Evolutionary conservation across 2,888 invertebrate genomes (phyloP).

Genomic region (Campoletis raptor): DNA sequence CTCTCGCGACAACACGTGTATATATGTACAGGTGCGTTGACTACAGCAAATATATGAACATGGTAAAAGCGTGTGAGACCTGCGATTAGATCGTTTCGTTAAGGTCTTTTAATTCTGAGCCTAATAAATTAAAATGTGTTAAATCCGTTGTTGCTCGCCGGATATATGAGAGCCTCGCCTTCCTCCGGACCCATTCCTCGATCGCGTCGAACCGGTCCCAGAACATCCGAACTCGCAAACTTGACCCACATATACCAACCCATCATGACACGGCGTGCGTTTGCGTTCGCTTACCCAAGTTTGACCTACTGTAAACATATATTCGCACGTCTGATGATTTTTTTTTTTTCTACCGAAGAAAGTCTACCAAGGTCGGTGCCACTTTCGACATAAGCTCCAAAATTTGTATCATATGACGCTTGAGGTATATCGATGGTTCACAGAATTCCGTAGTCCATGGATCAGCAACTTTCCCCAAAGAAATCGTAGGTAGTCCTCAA

Average conservation of each 20-base stretch:
- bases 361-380: conserved; percentile 35
- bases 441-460: neutral
- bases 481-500: neutral
- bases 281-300: conserved; percentile 26
- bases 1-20: conserved; percentile 16
- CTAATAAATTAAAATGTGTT: conserved; percentile 14
- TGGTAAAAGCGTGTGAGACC: neutral
- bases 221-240: conserved; percentile 69
- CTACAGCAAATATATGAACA: neutral
- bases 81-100: neutral
- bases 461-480: neutral
- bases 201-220: conserved; percentile 47
- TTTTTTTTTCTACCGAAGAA: conserved; percentile 52
- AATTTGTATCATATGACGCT: neutral
- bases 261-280: conserved; percentile 1
- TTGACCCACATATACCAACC: conserved; percentile 68
- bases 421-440: neutral
- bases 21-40: neutral
- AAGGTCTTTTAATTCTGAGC: conserved; percentile 5
- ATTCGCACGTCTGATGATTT: conserved; percentile 42
- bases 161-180: conserved; percentile 17
- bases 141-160: conserved; percentile 1
- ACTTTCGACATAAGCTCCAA: neutral
- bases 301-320: conserved; percentile 66
- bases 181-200: conserved; percentile 26